phyloP scores from a whole-genome alignment of 2,113 vertebrate genomes.

The Saguinus imperator region DNA sequence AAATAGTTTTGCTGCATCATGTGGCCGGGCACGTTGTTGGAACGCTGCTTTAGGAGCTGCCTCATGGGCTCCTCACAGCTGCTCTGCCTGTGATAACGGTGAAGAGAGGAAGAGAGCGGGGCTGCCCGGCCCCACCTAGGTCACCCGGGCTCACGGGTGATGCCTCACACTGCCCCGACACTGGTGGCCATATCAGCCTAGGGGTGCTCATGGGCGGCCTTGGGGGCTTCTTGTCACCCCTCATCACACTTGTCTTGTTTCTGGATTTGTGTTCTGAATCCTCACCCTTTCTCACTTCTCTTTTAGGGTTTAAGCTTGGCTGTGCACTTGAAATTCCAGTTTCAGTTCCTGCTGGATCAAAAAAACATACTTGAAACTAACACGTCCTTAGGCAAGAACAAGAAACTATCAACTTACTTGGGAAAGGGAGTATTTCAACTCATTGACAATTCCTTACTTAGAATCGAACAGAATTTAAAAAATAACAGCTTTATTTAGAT shows the following conservation, averaged over 20 bases:
- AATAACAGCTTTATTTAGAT: background rate
- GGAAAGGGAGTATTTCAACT: background rate
- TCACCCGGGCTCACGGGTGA: no score
- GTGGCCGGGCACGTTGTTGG: background rate
- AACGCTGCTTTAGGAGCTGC: background rate
- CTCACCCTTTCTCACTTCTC: background rate
- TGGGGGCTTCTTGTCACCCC: rapidly evolving
- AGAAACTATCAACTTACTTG: background rate
- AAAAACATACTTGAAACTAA: background rate
- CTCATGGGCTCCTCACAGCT: background rate
- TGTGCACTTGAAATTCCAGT: background rate
- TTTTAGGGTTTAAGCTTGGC: background rate
- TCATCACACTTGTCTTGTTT: background rate
- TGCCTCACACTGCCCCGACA: no score
- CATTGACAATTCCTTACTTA: background rate
- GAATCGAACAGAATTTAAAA: background rate
- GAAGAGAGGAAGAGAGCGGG: background rate
- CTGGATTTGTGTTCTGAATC: background rate
- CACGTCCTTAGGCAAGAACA: background rate
- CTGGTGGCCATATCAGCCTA: no score
- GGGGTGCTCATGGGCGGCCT: background rate
- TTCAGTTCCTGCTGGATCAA: background rate
- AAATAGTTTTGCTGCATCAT: slow-evolving; percentile 56
- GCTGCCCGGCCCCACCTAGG: background rate
- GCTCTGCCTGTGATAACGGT: background rate